Conservation (phyloP, 2,888 invertebrate species). For the Trissolcus brochymenae region DNA sequence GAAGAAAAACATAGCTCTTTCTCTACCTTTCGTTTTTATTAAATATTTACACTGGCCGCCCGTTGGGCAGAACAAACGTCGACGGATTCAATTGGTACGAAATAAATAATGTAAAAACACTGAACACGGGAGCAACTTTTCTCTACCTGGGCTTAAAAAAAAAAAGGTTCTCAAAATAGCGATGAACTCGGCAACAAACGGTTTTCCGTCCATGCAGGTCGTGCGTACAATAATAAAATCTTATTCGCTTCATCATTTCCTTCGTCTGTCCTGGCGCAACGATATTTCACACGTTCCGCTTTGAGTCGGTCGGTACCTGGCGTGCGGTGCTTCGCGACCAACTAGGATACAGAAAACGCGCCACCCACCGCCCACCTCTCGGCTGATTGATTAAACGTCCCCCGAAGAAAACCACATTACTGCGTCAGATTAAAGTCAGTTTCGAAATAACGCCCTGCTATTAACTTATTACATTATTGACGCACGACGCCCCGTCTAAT, state of each 20-base stretch:
- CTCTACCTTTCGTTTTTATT: no score
- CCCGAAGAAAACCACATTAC: slow-evolving; percentile 53
- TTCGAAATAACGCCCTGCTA: slow-evolving; percentile 48
- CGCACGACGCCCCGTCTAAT: slow-evolving; percentile 21
- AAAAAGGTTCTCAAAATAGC: slow-evolving; percentile 30
- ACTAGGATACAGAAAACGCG: slow-evolving; percentile 57
- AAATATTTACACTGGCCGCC: no score
- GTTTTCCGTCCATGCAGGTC: slow-evolving; percentile 22
- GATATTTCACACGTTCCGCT: slow-evolving; percentile 61
- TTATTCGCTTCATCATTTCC: slow-evolving; percentile 51
- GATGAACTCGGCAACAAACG: slow-evolving; percentile 25
- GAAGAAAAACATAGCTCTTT: no score
- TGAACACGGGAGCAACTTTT: slow-evolving; percentile 7
- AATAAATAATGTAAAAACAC: slow-evolving; percentile 2
- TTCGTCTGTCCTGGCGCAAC: slow-evolving; percentile 47
- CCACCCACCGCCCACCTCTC: slow-evolving; percentile 38
- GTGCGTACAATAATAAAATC: slow-evolving; percentile 40
- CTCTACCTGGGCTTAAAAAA: slow-evolving; percentile 14
- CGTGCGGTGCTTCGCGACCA: slow-evolving; percentile 21
- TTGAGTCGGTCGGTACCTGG: slow-evolving; percentile 37
- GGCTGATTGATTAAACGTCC: slow-evolving; percentile 61
- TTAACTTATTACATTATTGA: slow-evolving; percentile 46
- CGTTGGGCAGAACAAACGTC: background rate
- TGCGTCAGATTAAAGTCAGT: slow-evolving; percentile 50
- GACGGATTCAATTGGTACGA: background rate